These are phyloP conservation scores for Lamproptera curius DNA, from an alignment of 2,888 invertebrate species.

Conservation along the genomic window DNA sequence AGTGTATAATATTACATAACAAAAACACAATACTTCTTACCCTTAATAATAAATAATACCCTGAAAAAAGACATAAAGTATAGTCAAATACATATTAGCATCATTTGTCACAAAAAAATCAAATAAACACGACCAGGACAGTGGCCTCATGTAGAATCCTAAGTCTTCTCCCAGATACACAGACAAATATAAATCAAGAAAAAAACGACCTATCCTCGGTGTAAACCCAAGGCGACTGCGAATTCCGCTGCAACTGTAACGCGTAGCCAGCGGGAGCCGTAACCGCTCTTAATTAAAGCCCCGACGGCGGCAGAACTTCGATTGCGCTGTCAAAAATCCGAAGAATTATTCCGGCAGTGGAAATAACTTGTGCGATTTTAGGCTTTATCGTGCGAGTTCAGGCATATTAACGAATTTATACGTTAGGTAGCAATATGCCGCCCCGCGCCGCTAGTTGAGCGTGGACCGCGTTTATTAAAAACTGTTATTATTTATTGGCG, in stretches of 20 bases:
- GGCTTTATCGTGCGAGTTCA: slow-evolving; percentile 73
- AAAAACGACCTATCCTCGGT: neutral
- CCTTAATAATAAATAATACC: too few species aligned
- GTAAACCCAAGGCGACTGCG: slow-evolving; percentile 26
- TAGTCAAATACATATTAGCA: too few species aligned
- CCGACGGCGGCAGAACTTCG: slow-evolving; percentile 65
- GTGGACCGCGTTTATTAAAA: slow-evolving; percentile 68
- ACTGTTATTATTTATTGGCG: slow-evolving; percentile 70
- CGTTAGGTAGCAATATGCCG: slow-evolving; percentile 68
- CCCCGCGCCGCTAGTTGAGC: slow-evolving; percentile 51
- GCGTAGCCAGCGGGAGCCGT: slow-evolving; percentile 54
- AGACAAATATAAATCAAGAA: neutral
- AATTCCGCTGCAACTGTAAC: slow-evolving; percentile 41
- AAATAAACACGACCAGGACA: too few species aligned
- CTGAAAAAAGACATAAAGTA: too few species aligned
- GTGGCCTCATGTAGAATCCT: too few species aligned
- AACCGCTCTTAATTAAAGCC: slow-evolving; percentile 69
- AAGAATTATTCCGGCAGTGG: slow-evolving; percentile 73
- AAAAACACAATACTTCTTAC: too few species aligned
- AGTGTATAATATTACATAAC: too few species aligned
- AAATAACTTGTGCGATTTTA: slow-evolving; percentile 75
- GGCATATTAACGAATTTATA: slow-evolving; percentile 75
- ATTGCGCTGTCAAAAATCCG: slow-evolving; percentile 78
- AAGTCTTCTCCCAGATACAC: neutral
- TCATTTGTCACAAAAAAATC: too few species aligned